A percentile compares a stretch with the other conserved stretches of the same genome.
These are phyloP conservation scores for Chloropsis cyanopogon DNA, from an alignment of 2,113 vertebrate species.

Conservation along the genomic window DNA sequence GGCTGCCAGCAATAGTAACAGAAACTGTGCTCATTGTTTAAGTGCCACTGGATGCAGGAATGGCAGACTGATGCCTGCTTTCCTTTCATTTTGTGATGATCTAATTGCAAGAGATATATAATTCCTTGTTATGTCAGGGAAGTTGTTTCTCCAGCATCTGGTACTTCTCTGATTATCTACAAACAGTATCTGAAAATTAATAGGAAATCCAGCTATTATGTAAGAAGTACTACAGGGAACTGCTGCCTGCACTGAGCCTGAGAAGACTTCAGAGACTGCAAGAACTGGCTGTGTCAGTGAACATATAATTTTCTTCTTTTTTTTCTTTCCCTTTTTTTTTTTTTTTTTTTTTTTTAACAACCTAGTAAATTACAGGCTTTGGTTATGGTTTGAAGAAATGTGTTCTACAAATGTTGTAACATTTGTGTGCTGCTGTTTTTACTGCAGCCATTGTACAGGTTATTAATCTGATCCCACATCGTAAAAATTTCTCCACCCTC, in stretches of 20 bases:
- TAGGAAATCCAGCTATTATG: slow-evolving; percentile 3
- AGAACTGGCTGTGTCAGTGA: slow-evolving; percentile 1
- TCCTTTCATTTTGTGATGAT: slow-evolving; percentile 49
- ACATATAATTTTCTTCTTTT: slow-evolving; percentile 11
- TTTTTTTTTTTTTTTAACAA: background rate
- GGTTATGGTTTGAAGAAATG: slow-evolving; percentile 37
- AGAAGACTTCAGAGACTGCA: background rate
- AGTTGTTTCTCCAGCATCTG: slow-evolving; percentile 33
- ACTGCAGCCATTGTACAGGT: background rate
- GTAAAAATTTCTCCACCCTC: background rate
- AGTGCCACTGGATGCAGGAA: background rate
- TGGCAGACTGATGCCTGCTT: slow-evolving; percentile 37
- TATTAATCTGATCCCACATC: slow-evolving; percentile 29
- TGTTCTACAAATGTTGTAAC: slow-evolving; percentile 49
- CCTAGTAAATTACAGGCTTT: slow-evolving; percentile 48
- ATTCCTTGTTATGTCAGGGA: slow-evolving; percentile 41
- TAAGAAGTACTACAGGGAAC: slow-evolving; percentile 3
- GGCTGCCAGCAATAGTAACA: slow-evolving; percentile 25
- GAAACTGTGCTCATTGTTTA: slow-evolving; percentile 11
- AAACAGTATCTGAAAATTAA: slow-evolving; percentile 11
- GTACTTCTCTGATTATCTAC: slow-evolving; percentile 28
- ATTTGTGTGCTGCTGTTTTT: slow-evolving; percentile 51
- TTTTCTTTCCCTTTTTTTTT: background rate
- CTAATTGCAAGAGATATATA: slow-evolving; percentile 58
- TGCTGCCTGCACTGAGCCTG: background rate